These are phyloP conservation scores for Cantharis nigra DNA, from an alignment of 2,888 invertebrate genomes.

Conservation along the genomic window DNA sequence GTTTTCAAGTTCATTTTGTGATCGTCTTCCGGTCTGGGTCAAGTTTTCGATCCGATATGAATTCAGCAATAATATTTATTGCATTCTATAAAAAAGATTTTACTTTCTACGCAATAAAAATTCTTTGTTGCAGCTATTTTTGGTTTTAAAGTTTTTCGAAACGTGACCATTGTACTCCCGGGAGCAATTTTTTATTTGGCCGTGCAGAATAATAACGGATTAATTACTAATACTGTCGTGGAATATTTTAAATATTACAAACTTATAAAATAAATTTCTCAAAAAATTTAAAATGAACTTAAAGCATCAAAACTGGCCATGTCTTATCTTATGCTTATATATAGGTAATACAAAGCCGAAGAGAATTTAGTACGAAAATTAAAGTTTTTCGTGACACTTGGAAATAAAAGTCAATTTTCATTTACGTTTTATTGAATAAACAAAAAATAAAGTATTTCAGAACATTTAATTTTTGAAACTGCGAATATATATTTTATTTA, in stretches of 20 bases:
- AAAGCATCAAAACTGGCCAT: background rate
- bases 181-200: background rate
- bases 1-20: background rate
- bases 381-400: background rate
- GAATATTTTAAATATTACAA: too few relatives aligned
- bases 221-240: background rate
- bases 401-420: background rate
- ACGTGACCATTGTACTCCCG: background rate
- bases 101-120: background rate
- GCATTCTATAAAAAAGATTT: background rate
- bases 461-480: background rate
- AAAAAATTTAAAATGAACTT: background rate
- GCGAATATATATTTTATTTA: background rate
- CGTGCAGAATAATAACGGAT: background rate
- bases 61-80: background rate
- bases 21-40: background rate
- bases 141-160: background rate
- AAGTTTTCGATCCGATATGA: background rate
- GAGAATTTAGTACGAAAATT: background rate
- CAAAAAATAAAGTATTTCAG: background rate
- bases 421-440: background rate
- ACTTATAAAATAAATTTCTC: too few relatives aligned
- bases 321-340: background rate
- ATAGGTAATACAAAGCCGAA: background rate
- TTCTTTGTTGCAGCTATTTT: background rate